A percentile compares a stretch with the other conserved stretches of the same genome.
Evolutionary conservation across 2,888 invertebrate species (phyloP).

Genomic region (Panopea generosa): DNA sequence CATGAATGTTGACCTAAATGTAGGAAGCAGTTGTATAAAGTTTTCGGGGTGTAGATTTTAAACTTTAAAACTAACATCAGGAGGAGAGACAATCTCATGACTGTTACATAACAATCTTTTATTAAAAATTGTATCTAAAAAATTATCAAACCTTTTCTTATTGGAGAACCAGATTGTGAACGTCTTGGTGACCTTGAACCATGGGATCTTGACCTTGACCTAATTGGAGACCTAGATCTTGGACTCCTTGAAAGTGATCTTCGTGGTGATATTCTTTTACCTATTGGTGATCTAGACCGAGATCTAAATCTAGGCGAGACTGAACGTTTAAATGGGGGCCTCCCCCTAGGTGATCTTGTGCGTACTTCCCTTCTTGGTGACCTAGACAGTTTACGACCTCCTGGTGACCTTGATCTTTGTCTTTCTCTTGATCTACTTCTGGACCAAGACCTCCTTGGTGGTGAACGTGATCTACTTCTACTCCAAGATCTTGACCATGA

Average conservation of each 20-base stretch:
- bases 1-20: too few species aligned
- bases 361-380: conserved; percentile 60
- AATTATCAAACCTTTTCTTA: conserved; percentile 50
- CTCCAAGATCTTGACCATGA: conserved; percentile 68
- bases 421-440: conserved; percentile 50
- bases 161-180: conserved; percentile 54
- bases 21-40: too few species aligned
- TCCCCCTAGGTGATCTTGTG: conserved; percentile 59
- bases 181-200: conserved; percentile 38
- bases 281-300: conserved; percentile 70
- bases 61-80: too few species aligned
- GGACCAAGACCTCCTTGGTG: conserved; percentile 45
- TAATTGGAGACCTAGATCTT: conserved; percentile 30
- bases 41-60: too few species aligned
- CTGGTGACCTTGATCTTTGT: conserved; percentile 58
- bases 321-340: conserved; percentile 58
- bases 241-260: conserved; percentile 59
- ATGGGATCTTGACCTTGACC: conserved; percentile 11
- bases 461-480: conserved; percentile 63
- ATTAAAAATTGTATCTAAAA: too few species aligned
- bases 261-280: conserved; percentile 53
- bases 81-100: too few species aligned
- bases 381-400: conserved; percentile 44
- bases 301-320: conserved; percentile 65
- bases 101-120: too few species aligned